These are phyloP conservation scores for Pogoniulus pusillus DNA, from an alignment of 2,797 vertebrate species.

Conservation along the genomic window DNA sequence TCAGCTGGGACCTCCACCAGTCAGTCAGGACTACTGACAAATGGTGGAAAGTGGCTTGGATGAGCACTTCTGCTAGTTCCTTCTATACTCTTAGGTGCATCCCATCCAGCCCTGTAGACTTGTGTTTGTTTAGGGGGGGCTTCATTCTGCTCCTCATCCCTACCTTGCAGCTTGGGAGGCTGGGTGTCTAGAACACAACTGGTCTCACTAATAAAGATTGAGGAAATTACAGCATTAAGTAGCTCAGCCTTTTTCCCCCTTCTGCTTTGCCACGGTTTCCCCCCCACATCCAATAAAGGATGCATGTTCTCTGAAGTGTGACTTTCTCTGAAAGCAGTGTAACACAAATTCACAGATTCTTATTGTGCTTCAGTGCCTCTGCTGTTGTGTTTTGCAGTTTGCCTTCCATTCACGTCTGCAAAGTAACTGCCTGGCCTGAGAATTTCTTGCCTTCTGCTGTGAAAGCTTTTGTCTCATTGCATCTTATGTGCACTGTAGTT, in stretches of 20 bases:
- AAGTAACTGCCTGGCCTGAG: not conserved
- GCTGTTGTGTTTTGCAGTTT: not conserved
- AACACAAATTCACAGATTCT: not conserved
- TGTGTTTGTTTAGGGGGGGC: too few relatives aligned
- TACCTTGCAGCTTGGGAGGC: not conserved
- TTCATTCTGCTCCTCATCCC: not conserved
- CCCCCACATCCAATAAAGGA: not conserved
- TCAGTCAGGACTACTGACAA: not conserved
- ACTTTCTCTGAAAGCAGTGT: not conserved
- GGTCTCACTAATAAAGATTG: not conserved
- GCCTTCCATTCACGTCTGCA: not conserved
- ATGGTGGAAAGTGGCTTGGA: not conserved
- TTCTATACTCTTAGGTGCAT: not conserved
- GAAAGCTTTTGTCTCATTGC: not conserved
- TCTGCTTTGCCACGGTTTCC: not conserved
- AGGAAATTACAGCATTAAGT: not conserved
- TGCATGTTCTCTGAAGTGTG: not conserved
- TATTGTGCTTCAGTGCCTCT: not conserved
- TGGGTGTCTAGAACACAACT: not conserved
- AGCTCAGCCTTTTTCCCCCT: not conserved
- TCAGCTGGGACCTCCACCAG: not conserved
- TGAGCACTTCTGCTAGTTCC: not conserved
- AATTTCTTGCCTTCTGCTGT: not conserved
- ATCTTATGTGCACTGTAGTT: not conserved
- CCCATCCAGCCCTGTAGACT: rapidly evolving